Evolutionary conservation across 2,797 vertebrate species (phyloP), one percentile per base, ranked within the genome.

Genomic region (Hydrocynus forskahlii): DNA sequence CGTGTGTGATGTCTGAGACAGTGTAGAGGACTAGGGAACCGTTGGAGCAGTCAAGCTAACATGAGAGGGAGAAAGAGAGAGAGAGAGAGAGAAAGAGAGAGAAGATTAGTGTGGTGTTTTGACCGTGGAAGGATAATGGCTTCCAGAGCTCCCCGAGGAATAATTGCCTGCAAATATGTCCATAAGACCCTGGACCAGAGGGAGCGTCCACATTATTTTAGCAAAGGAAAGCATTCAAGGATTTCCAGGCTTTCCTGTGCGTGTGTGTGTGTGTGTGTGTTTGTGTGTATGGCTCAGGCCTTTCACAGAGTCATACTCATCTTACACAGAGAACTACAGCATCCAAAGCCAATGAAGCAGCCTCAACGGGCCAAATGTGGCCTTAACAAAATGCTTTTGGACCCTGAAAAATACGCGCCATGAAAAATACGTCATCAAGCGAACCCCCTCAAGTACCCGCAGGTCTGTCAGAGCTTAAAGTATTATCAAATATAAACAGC

Each of bases 101-200:
- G 82, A 70, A 81, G 81, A 87, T 86, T 85, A 87, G 88, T 87
- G 90, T 90, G 87, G 88, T 88, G 85, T 92, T 92, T 90, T 87
- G 75, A 88, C 84, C 84, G 86, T 70, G 83, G 86, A 86, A 59
- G 72, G 80, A 85, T 93, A 93, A 93, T 93, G 90, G 91, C 88
- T 93, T 92, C 91, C 92, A 94, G 92, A 92, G 84, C 75, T 91
- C 91, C 90, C 89, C 2, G n/a, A 85, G 89, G 89, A 92, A 89
- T 90, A 91, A 93, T 91, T 90, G 90, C 76, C 29, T 86, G 84
- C 81, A 86, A 85, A 89, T 91, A 89, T 86, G 88, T 80, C 84
- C 85, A 80, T 68, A 84, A 83, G 78, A 81, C 85, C 86, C 81
- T 68, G 55, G 82, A 82, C 85, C 75, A 74, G 81, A 88, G 66